These are phyloP conservation scores for Cryptus viduatorius DNA, from an alignment of 2,888 invertebrate species.

Conservation along the genomic window DNA sequence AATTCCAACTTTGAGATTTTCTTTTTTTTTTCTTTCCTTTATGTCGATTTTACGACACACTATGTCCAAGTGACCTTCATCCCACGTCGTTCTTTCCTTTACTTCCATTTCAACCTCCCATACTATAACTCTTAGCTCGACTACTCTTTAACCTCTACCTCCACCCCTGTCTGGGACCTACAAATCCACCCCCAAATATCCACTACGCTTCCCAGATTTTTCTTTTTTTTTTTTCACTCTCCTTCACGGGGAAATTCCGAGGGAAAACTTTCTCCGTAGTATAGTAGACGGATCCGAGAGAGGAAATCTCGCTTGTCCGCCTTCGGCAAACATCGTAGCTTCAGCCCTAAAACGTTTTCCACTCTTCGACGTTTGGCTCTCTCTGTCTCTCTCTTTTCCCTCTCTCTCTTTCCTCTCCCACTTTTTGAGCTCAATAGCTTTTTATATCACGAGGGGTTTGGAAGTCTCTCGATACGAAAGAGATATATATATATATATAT, in stretches of 20 bases:
- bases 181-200: slow-evolving; percentile 25
- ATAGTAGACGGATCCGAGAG: slow-evolving; percentile 19
- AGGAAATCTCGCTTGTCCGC: slow-evolving; percentile 32
- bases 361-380: slow-evolving; percentile 35
- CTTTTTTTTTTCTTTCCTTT: slow-evolving; percentile 20
- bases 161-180: slow-evolving; percentile 9
- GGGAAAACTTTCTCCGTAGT: slow-evolving; percentile 31
- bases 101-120: slow-evolving; percentile 35
- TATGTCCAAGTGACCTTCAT: slow-evolving; percentile 28
- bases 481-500: background rate
- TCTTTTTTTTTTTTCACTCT: slow-evolving; percentile 21
- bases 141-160: slow-evolving; percentile 32
- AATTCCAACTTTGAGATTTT: slow-evolving; percentile 41
- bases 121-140: slow-evolving; percentile 44
- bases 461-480: background rate
- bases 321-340: slow-evolving; percentile 40
- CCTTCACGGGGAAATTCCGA: slow-evolving; percentile 13
- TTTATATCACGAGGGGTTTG: slow-evolving; percentile 1
- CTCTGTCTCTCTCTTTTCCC: background rate
- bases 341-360: slow-evolving; percentile 47
- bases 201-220: slow-evolving; percentile 7
- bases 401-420: background rate
- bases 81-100: background rate
- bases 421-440: slow-evolving; percentile 2
- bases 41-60: slow-evolving; percentile 40